Conservation (phyloP, 2,888 invertebrate genomes). For the Cosmopolites sordidus region DNA sequence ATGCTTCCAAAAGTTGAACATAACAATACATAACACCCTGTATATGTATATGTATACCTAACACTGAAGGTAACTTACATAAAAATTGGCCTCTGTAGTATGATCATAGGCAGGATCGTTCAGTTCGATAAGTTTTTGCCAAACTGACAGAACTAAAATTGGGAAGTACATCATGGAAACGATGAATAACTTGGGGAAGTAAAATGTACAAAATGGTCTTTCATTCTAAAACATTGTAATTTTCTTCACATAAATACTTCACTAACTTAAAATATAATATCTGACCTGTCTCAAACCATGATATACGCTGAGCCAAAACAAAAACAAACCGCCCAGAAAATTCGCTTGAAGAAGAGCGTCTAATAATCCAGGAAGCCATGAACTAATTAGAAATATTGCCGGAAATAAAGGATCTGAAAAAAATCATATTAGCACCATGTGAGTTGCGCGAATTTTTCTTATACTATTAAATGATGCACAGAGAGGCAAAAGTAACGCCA, state of each 20-base stretch:
- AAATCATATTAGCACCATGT: no score
- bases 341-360: constrained; percentile 88
- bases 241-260: neutral
- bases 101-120: constrained; percentile 92
- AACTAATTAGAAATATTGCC: constrained; percentile 80
- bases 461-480: constrained; percentile 87
- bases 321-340: constrained; percentile 79
- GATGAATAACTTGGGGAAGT: constrained; percentile 82
- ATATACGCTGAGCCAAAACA: constrained; percentile 95
- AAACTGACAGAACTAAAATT: constrained; percentile 78
- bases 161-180: constrained; percentile 85
- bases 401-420: constrained; percentile 89
- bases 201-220: constrained; percentile 78
- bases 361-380: constrained; percentile 87
- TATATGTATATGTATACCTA: no score
- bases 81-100: constrained; percentile 77
- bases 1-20: no score
- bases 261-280: neutral
- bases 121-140: constrained; percentile 85
- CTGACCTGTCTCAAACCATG: constrained; percentile 89
- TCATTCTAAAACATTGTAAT: constrained; percentile 70
- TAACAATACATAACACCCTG: no score
- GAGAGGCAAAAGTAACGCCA: constrained; percentile 80
- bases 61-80: constrained; percentile 68
- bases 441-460: neutral